A percentile compares a stretch with the other conserved stretches of the same genome.
Conservation (phyloP, 2,797 vertebrate genomes). For the Scolopax bukidnonensis region DNA sequence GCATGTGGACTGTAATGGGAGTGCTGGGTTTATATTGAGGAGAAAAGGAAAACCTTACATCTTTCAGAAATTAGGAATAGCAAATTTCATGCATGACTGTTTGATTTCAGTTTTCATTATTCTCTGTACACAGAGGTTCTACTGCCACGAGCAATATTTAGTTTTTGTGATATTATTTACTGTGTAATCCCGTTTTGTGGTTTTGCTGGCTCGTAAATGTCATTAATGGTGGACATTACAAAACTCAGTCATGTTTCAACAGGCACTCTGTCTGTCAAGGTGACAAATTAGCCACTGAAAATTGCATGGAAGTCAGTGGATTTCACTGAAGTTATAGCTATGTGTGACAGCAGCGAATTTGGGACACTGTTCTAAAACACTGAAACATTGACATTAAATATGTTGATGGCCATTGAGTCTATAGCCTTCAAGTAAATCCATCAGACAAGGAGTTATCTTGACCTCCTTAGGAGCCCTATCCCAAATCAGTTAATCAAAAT, state of each 20-base stretch:
- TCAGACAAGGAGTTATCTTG: neutral
- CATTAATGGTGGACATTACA: neutral
- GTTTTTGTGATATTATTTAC: neutral
- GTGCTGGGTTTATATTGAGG: neutral
- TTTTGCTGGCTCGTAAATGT: neutral
- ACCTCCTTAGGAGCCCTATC: neutral
- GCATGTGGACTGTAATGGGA: neutral
- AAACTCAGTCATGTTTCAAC: neutral
- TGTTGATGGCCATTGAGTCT: neutral
- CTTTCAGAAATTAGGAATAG: neutral
- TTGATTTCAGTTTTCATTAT: neutral
- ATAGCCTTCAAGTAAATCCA: neutral
- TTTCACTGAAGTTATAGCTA: neutral
- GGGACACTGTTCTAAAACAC: neutral
- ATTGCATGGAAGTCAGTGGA: neutral
- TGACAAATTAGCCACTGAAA: neutral
- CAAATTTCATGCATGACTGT: neutral
- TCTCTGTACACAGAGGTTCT: neutral
- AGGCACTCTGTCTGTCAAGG: neutral
- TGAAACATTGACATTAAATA: neutral
- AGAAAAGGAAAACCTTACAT: neutral
- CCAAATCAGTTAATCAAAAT: neutral
- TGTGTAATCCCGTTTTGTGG: neutral
- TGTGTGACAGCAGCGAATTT: neutral
- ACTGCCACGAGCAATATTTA: neutral